Conservation (phyloP, 2,113 vertebrate genomes). For the Astur gentilis region DNA sequence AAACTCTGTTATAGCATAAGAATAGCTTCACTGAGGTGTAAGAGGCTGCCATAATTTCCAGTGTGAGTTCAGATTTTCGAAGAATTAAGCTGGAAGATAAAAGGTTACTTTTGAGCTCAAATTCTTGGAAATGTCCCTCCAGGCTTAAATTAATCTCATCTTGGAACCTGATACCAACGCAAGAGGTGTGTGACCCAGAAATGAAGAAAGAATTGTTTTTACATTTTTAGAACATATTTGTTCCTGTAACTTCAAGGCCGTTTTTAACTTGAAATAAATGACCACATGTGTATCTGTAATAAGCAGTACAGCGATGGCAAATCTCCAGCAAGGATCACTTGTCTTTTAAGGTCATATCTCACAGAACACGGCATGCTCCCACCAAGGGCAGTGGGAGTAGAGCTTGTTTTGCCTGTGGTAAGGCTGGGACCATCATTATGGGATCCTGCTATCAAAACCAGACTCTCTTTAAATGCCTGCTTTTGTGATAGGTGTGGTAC, state of each 20-base stretch:
- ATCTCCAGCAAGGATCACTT: background rate
- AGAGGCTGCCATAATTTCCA: background rate
- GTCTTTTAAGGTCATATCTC: background rate
- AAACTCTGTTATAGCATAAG: background rate
- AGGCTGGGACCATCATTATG: background rate
- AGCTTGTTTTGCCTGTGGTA: background rate
- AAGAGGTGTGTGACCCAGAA: constrained; percentile 12
- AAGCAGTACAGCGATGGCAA: background rate
- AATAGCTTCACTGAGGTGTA: background rate
- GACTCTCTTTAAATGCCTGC: constrained; percentile 1
- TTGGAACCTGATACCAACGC: background rate
- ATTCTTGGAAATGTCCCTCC: background rate
- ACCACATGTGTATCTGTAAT: background rate
- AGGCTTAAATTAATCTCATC: background rate
- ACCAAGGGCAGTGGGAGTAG: background rate
- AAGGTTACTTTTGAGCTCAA: background rate
- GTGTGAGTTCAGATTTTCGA: background rate
- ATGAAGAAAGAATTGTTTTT: background rate
- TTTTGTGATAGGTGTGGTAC: constrained; percentile 11
- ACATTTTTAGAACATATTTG: background rate
- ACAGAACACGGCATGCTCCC: background rate
- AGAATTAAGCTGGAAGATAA: background rate
- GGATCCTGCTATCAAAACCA: constrained; percentile 52
- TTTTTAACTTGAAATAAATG: background rate
- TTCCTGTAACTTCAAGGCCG: background rate